These are phyloP conservation scores for Leucoraja ocellata DNA, from an alignment of 2,797 vertebrate species.

Conservation along the genomic window DNA sequence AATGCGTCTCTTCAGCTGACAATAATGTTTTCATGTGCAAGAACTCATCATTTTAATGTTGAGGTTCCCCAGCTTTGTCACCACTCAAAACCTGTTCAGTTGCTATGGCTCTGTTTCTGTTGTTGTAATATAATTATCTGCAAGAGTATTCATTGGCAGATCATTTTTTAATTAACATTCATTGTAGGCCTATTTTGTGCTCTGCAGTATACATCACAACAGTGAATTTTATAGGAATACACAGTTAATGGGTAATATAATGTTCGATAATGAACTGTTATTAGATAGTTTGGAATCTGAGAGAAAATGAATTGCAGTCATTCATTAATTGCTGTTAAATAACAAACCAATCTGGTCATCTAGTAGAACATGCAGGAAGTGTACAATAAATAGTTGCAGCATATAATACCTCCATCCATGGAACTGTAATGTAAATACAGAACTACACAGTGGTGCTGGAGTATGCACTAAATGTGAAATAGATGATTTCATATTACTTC, in stretches of 20 bases:
- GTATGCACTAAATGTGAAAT: background rate
- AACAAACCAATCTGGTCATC: background rate
- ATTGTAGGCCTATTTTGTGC: background rate
- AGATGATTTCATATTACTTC: background rate
- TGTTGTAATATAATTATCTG: background rate
- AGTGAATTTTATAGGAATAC: background rate
- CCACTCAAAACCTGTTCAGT: background rate
- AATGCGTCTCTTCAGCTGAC: background rate
- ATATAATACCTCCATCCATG: background rate
- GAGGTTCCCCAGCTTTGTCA: background rate
- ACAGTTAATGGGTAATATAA: background rate
- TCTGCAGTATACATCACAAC: background rate
- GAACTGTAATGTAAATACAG: background rate
- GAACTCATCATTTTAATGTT: background rate
- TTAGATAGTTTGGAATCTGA: background rate
- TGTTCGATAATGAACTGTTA: background rate
- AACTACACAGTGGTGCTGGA: background rate
- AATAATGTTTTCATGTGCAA: background rate
- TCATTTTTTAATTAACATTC: background rate
- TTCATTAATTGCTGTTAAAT: background rate
- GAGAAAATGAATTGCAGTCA: background rate
- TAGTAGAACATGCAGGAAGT: background rate
- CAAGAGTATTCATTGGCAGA: background rate
- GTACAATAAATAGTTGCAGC: background rate
- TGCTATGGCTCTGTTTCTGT: background rate